phyloP scores from a whole-genome alignment of 2,888 invertebrate species.

The Andrena hattorfiana region DNA sequence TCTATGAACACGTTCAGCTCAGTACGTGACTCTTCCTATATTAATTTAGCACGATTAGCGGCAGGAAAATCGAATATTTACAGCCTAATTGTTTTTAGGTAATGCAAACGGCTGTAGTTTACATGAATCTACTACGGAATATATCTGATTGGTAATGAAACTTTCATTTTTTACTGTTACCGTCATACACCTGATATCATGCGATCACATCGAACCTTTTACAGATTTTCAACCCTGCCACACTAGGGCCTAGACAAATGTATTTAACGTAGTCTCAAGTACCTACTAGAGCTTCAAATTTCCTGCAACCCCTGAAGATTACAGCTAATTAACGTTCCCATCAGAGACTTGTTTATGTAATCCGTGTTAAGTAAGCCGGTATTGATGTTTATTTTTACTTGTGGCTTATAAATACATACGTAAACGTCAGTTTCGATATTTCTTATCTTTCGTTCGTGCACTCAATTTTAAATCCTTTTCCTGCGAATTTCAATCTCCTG shows the following conservation, averaged over 20 bases:
- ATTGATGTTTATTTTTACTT: too few species aligned
- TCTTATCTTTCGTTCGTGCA: background rate
- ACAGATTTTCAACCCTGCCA: background rate
- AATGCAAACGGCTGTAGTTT: background rate
- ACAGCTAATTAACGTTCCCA: background rate
- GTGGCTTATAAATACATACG: too few species aligned
- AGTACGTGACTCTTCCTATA: background rate
- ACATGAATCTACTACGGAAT: slow-evolving; percentile 13
- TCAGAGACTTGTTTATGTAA: too few species aligned
- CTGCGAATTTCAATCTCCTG: background rate
- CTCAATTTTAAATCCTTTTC: too few species aligned
- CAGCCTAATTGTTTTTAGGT: background rate
- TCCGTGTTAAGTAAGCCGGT: too few species aligned
- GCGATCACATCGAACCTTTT: background rate
- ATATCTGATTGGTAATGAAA: background rate
- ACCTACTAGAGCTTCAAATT: too few species aligned
- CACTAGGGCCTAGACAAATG: background rate
- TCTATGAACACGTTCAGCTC: slow-evolving; percentile 70
- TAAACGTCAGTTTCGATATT: background rate
- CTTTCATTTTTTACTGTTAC: background rate
- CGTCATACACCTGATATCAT: background rate
- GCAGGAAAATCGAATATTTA: background rate
- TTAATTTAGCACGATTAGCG: background rate
- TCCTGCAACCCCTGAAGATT: too few species aligned
- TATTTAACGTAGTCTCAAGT: background rate